phyloP scores from a whole-genome alignment of 2,888 invertebrate genomes.

The Synanthedon vespiformis region DNA sequence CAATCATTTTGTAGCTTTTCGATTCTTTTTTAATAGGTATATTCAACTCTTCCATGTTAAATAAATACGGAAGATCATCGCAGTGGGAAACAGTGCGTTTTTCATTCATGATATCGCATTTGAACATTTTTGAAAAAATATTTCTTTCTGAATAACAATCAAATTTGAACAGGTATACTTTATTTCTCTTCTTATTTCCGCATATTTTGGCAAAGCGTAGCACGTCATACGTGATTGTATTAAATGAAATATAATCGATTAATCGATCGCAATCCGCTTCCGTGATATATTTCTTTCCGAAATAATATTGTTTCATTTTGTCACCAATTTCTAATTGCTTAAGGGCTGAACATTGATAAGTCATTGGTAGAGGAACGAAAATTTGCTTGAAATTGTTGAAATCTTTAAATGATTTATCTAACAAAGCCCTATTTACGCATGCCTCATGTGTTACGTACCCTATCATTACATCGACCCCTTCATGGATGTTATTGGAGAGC shows the following conservation, averaged over 20 bases:
- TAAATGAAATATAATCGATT: conserved; percentile 13
- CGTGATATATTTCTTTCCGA: conserved; percentile 10
- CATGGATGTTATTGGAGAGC: conserved; percentile 44
- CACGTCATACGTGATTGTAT: conserved; percentile 14
- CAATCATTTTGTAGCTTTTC: conserved; percentile 17
- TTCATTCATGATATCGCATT: conserved; percentile 10
- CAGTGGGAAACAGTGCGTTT: conserved; percentile 12
- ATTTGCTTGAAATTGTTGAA: conserved; percentile 1
- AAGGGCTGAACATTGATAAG: conserved; percentile 58
- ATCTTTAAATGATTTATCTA: neutral
- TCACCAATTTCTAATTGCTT: neutral
- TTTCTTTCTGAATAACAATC: conserved; percentile 27
- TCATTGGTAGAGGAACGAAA: conserved; percentile 32
- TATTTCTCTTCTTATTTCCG: conserved; percentile 12
- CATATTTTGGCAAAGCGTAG: conserved; percentile 18
- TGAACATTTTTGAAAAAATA: conserved; percentile 1
- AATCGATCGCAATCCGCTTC: conserved; percentile 14
- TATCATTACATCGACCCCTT: conserved; percentile 70
- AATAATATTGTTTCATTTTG: conserved; percentile 9
- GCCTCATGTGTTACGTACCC: conserved; percentile 77
- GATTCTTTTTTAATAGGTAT: conserved; percentile 12
- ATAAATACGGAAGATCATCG: conserved; percentile 26
- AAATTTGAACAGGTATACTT: conserved; percentile 28
- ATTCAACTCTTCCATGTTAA: conserved; percentile 11
- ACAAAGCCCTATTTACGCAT: neutral